Base-by-base conservation (phyloP, 2,797 vertebrate genomes). In the Podarcis lilfordi region DNA sequence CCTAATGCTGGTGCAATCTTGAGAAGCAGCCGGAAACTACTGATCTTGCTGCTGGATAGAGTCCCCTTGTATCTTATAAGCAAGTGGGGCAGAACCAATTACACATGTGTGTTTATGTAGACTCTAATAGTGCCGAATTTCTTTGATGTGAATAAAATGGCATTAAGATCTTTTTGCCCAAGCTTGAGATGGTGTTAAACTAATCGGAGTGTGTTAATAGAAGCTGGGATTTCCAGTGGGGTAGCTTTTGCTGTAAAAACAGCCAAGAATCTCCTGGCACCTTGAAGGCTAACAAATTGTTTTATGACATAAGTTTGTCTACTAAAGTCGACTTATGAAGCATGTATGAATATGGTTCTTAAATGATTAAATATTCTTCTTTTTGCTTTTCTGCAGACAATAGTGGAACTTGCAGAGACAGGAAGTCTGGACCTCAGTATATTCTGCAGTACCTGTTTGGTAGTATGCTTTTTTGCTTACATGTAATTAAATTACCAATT, bases 401-500 rank as follows among this genome's bases (percentile, higher is more conserved):
- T 99, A 95, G 98, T 99, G 96, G 99, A 99, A 95, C 97, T 99
- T 96, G 99, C 99, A 94, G 99, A 99, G 95, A 98, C 98, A 0
- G 99, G 99, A 95, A 99, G 98, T 93, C 96, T 99, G 97, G 99
- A 99, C 92, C 98, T 99, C 92, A 99, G 98, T 95, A 99, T 99
- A 97, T 99, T 99, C 97, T 99, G 99, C 98, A 99, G 99, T 95
- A 99, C 99, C 89, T 99, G 99, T 95, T 98, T 99, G 98, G 99
- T 99, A 98, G 92, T 90, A 59, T 95, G 88, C 86, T 90, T 85
- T 91, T 45, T 84, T 79, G 25, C 68, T 82, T 91, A 82, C 1
- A 40, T 88, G 80, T 25, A 66, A 2, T 91, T 90, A 85, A 7
- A 64, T 21, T 82, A 64, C 75, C 79, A 21, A 75, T 80, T 79